Conservation (phyloP, 1,140 invertebrate species). For the Nephotettix cincticeps region DNA sequence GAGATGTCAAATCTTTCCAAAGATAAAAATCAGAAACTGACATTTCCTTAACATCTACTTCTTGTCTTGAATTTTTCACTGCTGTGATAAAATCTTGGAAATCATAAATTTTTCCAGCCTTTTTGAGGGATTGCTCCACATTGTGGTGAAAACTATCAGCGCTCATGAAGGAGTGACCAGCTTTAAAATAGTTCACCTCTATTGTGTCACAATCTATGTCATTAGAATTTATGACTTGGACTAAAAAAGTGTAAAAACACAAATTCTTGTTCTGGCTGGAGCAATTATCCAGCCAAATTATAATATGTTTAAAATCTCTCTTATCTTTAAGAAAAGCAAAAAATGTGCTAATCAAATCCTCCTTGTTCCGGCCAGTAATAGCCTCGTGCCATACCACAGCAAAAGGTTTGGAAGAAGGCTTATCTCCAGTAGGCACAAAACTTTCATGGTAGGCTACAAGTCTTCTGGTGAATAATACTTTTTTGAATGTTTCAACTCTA, state of each 20-base stretch:
- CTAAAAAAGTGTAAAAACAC: conserved; percentile 26
- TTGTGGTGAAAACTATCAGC: conserved; percentile 41
- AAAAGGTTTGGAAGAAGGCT: conserved; percentile 3
- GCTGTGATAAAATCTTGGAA: conserved; percentile 12
- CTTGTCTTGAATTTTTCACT: not conserved
- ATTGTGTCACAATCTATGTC: conserved; percentile 38
- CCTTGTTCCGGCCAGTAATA: conserved; percentile 38
- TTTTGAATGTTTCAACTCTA: conserved; percentile 33
- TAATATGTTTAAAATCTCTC: conserved; percentile 25
- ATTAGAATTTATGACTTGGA: conserved; percentile 30
- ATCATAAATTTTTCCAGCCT: conserved; percentile 14
- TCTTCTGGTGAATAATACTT: conserved; percentile 26
- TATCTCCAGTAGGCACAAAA: conserved; percentile 22
- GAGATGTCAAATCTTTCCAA: conserved; percentile 21
- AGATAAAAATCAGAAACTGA: conserved; percentile 11
- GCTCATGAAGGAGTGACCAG: conserved; percentile 42
- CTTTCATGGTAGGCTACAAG: conserved; percentile 19
- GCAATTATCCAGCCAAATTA: conserved; percentile 40
- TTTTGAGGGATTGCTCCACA: conserved; percentile 32
- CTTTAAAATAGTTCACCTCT: conserved; percentile 38
- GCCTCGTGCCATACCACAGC: conserved; percentile 25
- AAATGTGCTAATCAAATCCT: conserved; percentile 35
- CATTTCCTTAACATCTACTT: conserved; percentile 23
- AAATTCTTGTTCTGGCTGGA: conserved; percentile 36
- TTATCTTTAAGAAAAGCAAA: conserved; percentile 18